phyloP scores from a whole-genome alignment of 2,113 vertebrate species.

The Seriola rivoliana region DNA sequence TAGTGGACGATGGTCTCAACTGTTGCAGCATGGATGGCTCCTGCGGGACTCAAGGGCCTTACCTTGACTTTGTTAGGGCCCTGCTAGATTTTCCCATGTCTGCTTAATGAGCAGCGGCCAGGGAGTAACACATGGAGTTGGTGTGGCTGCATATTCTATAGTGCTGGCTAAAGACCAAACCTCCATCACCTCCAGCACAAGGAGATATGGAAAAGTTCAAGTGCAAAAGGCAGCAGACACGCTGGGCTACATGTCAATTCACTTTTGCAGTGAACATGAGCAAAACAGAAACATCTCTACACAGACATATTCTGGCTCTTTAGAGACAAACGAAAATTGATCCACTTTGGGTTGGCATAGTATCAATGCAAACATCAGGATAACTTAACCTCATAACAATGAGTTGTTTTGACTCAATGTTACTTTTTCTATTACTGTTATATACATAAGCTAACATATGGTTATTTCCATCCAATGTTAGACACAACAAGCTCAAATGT shows the following conservation, averaged over 20 bases:
- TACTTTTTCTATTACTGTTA: too few relatives aligned
- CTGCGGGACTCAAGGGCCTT: slow-evolving; percentile 17
- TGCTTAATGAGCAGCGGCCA: neutral
- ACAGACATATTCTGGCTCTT: too few relatives aligned
- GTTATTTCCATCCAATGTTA: too few relatives aligned
- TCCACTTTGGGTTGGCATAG: neutral
- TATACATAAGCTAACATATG: too few relatives aligned
- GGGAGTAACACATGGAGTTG: neutral
- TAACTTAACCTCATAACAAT: neutral
- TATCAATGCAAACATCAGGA: too few relatives aligned
- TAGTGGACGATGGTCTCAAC: neutral
- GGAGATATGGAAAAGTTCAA: neutral
- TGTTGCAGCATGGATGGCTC: slow-evolving; percentile 5
- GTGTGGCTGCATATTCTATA: neutral
- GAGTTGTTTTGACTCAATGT: too few relatives aligned
- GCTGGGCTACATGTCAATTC: too few relatives aligned
- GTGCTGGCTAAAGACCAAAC: slow-evolving; percentile 7
- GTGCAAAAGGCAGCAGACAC: too few relatives aligned
- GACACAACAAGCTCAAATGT: too few relatives aligned
- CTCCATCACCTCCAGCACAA: neutral
- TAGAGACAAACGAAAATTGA: neutral
- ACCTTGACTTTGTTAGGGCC: slow-evolving; percentile 15
- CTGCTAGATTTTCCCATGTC: slow-evolving; percentile 11
- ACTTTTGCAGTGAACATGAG: too few relatives aligned
- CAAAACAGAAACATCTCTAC: neutral